These are phyloP conservation scores for Catharus fuscescens DNA, from an alignment of 2,113 vertebrate species.

Conservation along the genomic window DNA sequence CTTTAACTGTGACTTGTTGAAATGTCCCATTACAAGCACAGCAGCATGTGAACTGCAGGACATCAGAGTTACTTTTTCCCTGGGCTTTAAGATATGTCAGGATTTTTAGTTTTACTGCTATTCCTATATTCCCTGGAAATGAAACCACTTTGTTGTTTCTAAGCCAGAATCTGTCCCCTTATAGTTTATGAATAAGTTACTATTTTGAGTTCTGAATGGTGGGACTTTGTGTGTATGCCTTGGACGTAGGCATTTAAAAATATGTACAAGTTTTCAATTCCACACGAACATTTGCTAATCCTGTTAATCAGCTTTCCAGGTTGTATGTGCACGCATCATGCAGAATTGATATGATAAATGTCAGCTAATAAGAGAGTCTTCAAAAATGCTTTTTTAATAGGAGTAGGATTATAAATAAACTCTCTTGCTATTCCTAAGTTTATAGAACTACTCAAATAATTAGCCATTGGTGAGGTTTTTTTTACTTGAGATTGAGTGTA, in stretches of 20 bases:
- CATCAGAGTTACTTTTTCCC: constrained; percentile 40
- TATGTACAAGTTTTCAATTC: background rate
- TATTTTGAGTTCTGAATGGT: constrained; percentile 35
- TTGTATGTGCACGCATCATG: accelerated
- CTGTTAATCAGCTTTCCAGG: background rate
- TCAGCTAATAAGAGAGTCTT: background rate
- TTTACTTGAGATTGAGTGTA: background rate
- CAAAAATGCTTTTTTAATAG: background rate
- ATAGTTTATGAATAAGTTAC: constrained; percentile 33
- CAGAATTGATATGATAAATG: background rate
- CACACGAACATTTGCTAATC: background rate
- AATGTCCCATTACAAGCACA: constrained; percentile 37
- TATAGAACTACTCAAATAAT: background rate
- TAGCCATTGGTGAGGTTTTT: background rate
- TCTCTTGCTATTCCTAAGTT: background rate
- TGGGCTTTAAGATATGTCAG: constrained; percentile 33
- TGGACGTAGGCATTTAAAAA: background rate
- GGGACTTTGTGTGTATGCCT: background rate
- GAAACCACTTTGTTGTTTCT: constrained; percentile 32
- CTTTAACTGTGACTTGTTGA: constrained; percentile 49
- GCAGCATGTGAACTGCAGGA: constrained; percentile 43
- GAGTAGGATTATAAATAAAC: background rate
- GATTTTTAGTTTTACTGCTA: constrained; percentile 50
- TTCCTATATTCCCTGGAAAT: constrained; percentile 48
- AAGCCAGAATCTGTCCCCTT: background rate